Evolutionary conservation across 2,797 vertebrate genomes (phyloP).

Genomic region (Manis javanica): DNA sequence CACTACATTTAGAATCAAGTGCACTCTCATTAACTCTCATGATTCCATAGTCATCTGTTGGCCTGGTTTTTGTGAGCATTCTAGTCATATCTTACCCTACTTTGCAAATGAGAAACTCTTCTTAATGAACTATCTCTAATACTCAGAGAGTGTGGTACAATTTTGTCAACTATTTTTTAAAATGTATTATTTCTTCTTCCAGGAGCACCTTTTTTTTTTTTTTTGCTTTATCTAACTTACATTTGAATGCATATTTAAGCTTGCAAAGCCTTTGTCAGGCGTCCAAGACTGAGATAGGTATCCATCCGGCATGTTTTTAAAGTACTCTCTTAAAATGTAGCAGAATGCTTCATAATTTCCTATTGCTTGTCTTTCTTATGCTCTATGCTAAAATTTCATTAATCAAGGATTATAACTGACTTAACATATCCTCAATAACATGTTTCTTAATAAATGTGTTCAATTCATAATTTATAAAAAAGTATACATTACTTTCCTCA

Average conservation of each 20-base stretch:
- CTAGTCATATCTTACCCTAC: neutral
- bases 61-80: neutral
- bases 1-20: neutral
- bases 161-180: neutral
- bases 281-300: neutral
- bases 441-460: neutral
- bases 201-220: neutral
- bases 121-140: neutral
- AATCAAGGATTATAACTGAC: neutral
- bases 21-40: neutral
- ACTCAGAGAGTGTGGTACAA: neutral
- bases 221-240: neutral
- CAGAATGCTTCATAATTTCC: neutral
- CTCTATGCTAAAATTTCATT: neutral
- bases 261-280: neutral
- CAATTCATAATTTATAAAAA: neutral
- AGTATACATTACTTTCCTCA: neutral
- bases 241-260: neutral
- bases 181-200: neutral
- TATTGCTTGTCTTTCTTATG: neutral
- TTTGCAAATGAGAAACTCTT: neutral
- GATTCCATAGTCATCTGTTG: neutral
- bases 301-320: neutral
- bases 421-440: neutral
- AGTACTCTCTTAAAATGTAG: neutral